Percentiles rank a stretch among this genome's conserved stretches.
Evolutionary conservation across 1,140 invertebrate species (phyloP).

Genomic region (Zophobas morio): DNA sequence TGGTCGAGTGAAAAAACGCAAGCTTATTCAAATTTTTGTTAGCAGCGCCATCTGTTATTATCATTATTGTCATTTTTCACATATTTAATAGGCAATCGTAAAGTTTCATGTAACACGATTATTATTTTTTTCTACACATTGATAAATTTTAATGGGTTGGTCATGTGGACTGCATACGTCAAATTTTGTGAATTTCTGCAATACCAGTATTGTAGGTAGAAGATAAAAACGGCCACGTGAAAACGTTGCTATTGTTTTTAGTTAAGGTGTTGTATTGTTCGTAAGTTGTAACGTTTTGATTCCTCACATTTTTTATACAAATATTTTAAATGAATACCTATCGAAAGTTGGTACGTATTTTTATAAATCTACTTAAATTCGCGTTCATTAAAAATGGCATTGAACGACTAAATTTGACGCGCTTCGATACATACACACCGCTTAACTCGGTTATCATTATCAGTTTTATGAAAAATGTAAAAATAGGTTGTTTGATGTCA

Average conservation of each 20-base stretch:
- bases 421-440: neutral
- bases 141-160: constrained; percentile 27
- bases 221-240: constrained; percentile 39
- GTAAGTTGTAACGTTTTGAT: neutral
- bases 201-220: constrained; percentile 22
- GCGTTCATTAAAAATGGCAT: neutral
- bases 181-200: constrained; percentile 37
- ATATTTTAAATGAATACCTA: constrained; percentile 11
- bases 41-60: neutral
- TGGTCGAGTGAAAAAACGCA: neutral
- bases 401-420: neutral
- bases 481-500: neutral
- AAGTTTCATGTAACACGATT: neutral
- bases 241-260: constrained; percentile 27
- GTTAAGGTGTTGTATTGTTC: constrained; percentile 3
- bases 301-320: neutral
- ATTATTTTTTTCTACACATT: constrained; percentile 12
- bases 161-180: constrained; percentile 16
- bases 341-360: constrained; percentile 23
- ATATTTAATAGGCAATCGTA: neutral
- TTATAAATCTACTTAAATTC: constrained; percentile 1
- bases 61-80: neutral
- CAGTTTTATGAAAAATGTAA: constrained; percentile 17
- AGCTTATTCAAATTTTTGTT: too few relatives aligned
- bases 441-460: constrained; percentile 12